Evolutionary conservation across 2,797 vertebrate genomes (phyloP), one percentile per base, ranked within the genome.

Genomic region (Eulemur rubriventer): DNA sequence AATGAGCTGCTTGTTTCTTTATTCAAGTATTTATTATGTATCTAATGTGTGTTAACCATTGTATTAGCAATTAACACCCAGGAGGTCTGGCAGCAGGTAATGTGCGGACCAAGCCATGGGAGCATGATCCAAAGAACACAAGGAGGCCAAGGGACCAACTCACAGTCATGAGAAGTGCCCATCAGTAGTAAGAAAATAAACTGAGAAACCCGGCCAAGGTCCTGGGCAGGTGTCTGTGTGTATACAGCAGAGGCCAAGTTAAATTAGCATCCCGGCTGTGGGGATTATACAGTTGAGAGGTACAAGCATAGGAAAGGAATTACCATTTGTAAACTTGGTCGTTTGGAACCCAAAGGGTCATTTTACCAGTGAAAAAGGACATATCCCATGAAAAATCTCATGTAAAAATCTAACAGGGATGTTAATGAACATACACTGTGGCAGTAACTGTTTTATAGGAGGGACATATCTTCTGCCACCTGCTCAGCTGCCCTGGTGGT

Each of bases 1-100:
- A 57, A 57, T 50, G 46, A 87, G 3, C 43, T 89, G 41, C 18
- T 91, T 57, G 6, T 11, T 78, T 24, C 65, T 92, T 94, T 89
- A 83, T 26, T 86, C 7, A 3, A 33, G 41, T 81, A 89, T 52
- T 72, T 63, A 59, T 10, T 91, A 38, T 38, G 12, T 12, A 13
- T 79, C 28, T 81, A 52, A 76, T 48, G 18, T 59, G 43, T 35
- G 5, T 2, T 38, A 33, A 61, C 61, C 2, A 26, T 7, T 57
- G 28, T 14, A 48, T 18, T 17, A 86, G 50, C 61, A 70, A 22
- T 59, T 78, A 70, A 10, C 17, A 46, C n/a, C 30, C 33, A 63
- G 48, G 26, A 59, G 5, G 12, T 35, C 46, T 18, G 22, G 4
- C 28, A 30, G 26, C 33, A 85, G 3, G 16, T 18, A 41, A 17